Evolutionary conservation across 2,888 invertebrate species (phyloP).

Genomic region (Ochlodes sylvanus): DNA sequence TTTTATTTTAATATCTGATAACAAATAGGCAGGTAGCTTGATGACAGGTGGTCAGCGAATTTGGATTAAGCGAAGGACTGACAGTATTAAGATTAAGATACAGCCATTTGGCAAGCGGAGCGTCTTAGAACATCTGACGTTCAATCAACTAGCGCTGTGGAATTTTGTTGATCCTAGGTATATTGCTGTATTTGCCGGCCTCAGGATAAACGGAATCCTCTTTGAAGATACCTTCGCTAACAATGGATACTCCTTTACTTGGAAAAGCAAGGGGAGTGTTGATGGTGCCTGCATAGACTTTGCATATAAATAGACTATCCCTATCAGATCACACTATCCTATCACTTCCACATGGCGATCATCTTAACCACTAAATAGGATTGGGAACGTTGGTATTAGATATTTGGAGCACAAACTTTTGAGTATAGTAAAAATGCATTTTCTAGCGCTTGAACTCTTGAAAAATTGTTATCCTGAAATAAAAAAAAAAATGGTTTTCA

Average conservation of each 20-base stretch:
- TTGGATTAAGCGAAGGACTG: neutral
- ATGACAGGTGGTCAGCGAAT: no score
- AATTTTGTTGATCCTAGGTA: constrained; percentile 4
- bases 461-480: no score
- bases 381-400: neutral
- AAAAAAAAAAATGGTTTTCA: no score
- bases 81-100: neutral
- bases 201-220: constrained; percentile 24
- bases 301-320: constrained; percentile 23
- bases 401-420: no score
- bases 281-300: constrained; percentile 20
- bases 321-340: constrained; percentile 18
- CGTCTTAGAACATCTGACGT: constrained; percentile 1
- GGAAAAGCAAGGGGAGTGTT: constrained; percentile 6
- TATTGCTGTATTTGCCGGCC: constrained; percentile 2
- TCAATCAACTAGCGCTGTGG: neutral
- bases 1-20: no score
- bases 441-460: no score
- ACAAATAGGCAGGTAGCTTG: no score
- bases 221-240: constrained; percentile 14
- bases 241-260: constrained; percentile 20
- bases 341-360: neutral
- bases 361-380: neutral
- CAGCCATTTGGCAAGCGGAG: neutral
- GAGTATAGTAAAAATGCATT: no score